phyloP scores from a whole-genome alignment of 2,888 invertebrate species.

The Drosophila meridionalis region DNA sequence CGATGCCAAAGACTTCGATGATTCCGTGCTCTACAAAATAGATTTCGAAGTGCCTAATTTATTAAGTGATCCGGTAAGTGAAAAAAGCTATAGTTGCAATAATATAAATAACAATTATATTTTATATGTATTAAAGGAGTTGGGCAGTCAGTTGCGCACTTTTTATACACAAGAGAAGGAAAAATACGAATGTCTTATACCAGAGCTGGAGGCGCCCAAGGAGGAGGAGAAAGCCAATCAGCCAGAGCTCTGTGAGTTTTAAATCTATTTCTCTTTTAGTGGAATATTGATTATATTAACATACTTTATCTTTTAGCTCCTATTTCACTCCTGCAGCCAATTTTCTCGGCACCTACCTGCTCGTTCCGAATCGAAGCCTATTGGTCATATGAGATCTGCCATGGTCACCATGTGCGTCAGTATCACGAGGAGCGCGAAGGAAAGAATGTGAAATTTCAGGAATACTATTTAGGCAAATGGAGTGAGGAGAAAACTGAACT shows the following conservation, averaged over 20 bases:
- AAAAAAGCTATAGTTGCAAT: neutral
- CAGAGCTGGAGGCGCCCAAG: conserved; percentile 86
- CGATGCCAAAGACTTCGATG: conserved; percentile 90
- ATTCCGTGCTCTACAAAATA: conserved; percentile 91
- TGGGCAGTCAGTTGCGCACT: conserved; percentile 67
- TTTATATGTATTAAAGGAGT: conserved; percentile 52
- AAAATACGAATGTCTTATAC: conserved; percentile 92
- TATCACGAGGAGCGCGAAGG: conserved; percentile 98
- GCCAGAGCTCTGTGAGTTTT: conserved; percentile 75
- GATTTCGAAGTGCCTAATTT: conserved; percentile 89
- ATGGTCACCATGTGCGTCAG: conserved; percentile 95
- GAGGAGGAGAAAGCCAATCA: conserved; percentile 82
- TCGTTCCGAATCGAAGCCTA: conserved; percentile 95
- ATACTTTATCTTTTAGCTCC: conserved; percentile 86
- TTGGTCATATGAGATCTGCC: conserved; percentile 99
- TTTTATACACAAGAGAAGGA: conserved; percentile 90
- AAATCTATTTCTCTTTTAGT: neutral
- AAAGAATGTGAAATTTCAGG: conserved; percentile 92
- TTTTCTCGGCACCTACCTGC: conserved; percentile 92
- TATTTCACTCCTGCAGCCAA: conserved; percentile 90
- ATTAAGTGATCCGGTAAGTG: conserved; percentile 82
- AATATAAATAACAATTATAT: neutral
- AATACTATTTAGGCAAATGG: conserved; percentile 94
- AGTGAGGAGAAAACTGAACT: conserved; percentile 88
- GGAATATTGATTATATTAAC: neutral